A percentile compares a stretch with the other conserved stretches of the same genome.
phyloP scores from a whole-genome alignment of 2,888 invertebrate genomes.

The Halocaridina rubra region DNA sequence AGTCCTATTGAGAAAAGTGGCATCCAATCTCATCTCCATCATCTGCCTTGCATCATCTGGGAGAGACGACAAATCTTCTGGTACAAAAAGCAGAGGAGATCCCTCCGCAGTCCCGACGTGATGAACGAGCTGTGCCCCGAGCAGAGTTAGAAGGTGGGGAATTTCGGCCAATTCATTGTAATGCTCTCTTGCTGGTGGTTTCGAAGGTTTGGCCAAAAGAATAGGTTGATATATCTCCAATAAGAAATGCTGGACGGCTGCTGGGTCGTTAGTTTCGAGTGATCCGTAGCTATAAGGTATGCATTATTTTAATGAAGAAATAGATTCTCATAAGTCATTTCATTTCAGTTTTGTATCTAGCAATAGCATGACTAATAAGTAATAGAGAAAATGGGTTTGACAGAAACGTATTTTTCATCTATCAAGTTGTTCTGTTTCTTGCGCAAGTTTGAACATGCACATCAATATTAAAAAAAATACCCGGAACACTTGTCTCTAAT shows the following conservation, averaged over 20 bases:
- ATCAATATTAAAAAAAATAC: no score
- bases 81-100: constrained; percentile 32
- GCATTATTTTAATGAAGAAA: background rate
- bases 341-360: no score
- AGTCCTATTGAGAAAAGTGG: constrained; percentile 33
- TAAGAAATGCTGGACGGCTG: constrained; percentile 36
- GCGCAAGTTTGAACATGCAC: no score
- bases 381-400: no score
- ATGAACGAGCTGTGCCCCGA: constrained; percentile 50
- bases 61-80: constrained; percentile 28
- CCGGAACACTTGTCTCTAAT: no score
- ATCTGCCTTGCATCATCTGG: constrained; percentile 11
- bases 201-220: background rate
- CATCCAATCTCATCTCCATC: background rate
- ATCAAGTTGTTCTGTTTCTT: no score
- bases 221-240: constrained; percentile 48
- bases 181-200: background rate
- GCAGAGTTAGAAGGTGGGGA: constrained; percentile 26
- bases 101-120: constrained; percentile 29
- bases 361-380: no score
- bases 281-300: constrained; percentile 25
- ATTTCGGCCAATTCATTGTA: constrained; percentile 29
- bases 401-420: no score
- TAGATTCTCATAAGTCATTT: no score
- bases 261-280: constrained; percentile 34